A percentile compares a stretch with the other conserved stretches of the same genome.
Conservation (phyloP, 2,888 invertebrate species). For the Thera obeliscata region DNA sequence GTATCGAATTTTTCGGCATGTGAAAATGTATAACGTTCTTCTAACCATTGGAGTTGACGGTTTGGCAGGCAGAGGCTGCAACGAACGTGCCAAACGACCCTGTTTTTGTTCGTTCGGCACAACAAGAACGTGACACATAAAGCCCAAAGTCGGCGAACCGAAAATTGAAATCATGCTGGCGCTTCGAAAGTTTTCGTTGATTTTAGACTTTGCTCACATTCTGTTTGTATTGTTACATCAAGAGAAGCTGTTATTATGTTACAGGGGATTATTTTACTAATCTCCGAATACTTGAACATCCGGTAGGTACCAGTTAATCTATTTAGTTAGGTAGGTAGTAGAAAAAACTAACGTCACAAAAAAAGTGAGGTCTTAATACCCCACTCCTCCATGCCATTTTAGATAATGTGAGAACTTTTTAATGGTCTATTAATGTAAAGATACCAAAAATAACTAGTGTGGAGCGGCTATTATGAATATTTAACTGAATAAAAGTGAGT, state of each 20-base stretch:
- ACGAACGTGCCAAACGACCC: constrained; percentile 64
- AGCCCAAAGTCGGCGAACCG: constrained; percentile 30
- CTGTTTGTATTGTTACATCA: constrained; percentile 3
- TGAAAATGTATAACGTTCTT: constrained; percentile 61
- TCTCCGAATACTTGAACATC: background rate
- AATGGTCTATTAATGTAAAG: no score
- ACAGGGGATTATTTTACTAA: background rate
- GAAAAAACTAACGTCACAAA: no score
- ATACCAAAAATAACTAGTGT: no score
- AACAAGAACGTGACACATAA: constrained; percentile 32
- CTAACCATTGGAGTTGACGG: constrained; percentile 58
- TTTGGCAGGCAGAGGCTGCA: constrained; percentile 52
- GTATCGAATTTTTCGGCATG: constrained; percentile 53
- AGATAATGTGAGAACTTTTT: no score
- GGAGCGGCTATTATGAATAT: no score
- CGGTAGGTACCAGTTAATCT: no score
- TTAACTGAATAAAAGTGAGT: no score
- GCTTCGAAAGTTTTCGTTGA: constrained; percentile 5
- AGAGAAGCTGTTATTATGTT: background rate
- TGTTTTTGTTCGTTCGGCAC: constrained; percentile 31
- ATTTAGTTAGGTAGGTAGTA: no score
- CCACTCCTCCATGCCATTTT: no score
- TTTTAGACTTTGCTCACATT: constrained; percentile 1
- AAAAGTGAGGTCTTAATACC: no score
- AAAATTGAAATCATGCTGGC: constrained; percentile 26